phyloP scores from a whole-genome alignment of 2,888 invertebrate species.

The Lydus trimaculatus region DNA sequence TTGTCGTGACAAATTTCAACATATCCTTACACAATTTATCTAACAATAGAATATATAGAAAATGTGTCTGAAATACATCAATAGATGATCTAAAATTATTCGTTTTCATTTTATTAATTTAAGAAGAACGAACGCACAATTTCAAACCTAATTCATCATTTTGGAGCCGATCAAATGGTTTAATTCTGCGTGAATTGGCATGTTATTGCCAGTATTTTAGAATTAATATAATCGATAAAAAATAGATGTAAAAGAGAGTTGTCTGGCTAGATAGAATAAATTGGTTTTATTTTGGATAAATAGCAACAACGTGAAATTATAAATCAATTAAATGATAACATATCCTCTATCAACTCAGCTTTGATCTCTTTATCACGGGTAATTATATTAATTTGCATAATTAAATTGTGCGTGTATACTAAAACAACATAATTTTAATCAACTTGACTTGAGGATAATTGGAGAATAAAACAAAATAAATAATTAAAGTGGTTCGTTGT shows the following conservation, averaged over 20 bases:
- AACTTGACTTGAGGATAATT: too few relatives aligned
- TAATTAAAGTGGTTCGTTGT: too few relatives aligned
- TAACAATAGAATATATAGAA: too few relatives aligned
- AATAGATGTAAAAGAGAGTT: too few relatives aligned
- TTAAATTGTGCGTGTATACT: too few relatives aligned
- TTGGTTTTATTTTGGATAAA: neutral
- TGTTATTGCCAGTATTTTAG: too few relatives aligned
- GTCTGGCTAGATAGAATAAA: neutral
- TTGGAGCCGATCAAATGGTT: neutral
- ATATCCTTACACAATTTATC: neutral
- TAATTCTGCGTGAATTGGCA: neutral
- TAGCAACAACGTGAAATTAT: neutral
- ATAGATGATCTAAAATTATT: neutral
- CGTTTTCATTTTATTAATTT: neutral
- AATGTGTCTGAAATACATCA: neutral
- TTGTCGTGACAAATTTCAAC: neutral
- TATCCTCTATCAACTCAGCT: too few relatives aligned
- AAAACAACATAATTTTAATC: too few relatives aligned
- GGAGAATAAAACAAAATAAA: too few relatives aligned
- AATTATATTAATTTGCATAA: too few relatives aligned
- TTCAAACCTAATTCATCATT: neutral
- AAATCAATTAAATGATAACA: neutral
- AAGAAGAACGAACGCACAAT: neutral
- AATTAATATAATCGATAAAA: too few relatives aligned
- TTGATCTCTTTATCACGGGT: too few relatives aligned